Conservation (phyloP, 1,140 invertebrate genomes). For the Trichonephila clavipes region DNA sequence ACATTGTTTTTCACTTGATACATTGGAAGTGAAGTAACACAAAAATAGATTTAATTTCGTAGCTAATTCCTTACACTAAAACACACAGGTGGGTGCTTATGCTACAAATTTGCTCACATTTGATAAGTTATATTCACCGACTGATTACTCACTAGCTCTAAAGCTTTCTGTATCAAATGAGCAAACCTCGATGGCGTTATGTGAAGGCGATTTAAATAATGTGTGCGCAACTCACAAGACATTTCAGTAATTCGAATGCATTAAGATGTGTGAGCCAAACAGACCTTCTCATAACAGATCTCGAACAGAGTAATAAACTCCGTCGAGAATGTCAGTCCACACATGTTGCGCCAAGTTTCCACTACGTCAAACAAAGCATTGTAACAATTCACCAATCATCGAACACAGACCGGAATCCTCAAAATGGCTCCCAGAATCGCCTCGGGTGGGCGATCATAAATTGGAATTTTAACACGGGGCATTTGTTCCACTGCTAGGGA, state of each 20-base stretch:
- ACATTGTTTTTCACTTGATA: too few relatives aligned
- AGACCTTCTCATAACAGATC: not conserved
- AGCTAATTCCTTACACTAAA: too few relatives aligned
- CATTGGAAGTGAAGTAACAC: too few relatives aligned
- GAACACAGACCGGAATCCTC: not conserved
- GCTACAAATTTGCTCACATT: too few relatives aligned
- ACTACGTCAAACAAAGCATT: not conserved
- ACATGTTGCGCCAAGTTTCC: not conserved
- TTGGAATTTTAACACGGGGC: constrained; percentile 26
- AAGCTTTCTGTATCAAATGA: not conserved
- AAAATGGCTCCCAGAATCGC: not conserved
- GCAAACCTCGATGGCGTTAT: not conserved
- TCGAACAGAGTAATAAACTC: not conserved
- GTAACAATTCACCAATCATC: constrained; percentile 38
- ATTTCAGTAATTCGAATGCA: not conserved
- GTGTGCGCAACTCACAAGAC: not conserved
- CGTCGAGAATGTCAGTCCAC: not conserved
- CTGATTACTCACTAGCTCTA: too few relatives aligned
- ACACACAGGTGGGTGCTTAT: too few relatives aligned
- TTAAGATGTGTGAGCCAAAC: not conserved
- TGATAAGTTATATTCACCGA: too few relatives aligned
- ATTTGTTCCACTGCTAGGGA: not conserved
- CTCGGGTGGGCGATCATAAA: not conserved
- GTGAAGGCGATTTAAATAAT: not conserved
- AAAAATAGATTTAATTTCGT: too few relatives aligned